Base-by-base conservation (phyloP, 1,140 invertebrate genomes). In the Drosophila triauraria region DNA sequence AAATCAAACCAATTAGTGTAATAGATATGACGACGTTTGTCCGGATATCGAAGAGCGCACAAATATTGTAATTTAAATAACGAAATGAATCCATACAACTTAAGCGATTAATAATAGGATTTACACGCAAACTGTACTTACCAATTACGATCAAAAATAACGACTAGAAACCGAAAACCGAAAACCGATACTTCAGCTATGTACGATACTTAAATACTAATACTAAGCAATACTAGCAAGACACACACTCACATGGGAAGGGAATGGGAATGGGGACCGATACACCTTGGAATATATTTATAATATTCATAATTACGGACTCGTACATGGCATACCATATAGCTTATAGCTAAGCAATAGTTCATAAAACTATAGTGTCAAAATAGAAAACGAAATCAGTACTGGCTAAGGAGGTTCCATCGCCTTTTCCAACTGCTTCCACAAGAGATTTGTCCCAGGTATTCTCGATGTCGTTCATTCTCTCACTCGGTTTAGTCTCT, bases 1-100 rank as follows among this genome's bases (percentile, higher is more conserved):
- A 74, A 56, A 56, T 69, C 59, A 77, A 83, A 71, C 35, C 47
- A 80, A 27, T 69, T 80, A 83, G 76, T 63, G 48, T 83, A 63
- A 56, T 77, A 88, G 67, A 76, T 82, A 86, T 10, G 71, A 57
- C 68, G 48, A 78, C 53, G 72, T 54, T 72, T 57, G 79, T 72
- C 51, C 79, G 75, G 46, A 87, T 82, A 87, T 80, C 81, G 76
- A 88, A 88, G 80, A 88, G 84, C 83, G 83, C 83, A 87, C 83
- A 87, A 87, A 83, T 88, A 87, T 60, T 86, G 80, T 86, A 86
- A 80, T 87, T 83, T 81, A 85, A 82, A 67, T 54, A 54, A 56
- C 20, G 59, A 75, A 69, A 70, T 50, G 50, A 87, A 87, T 88
- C 83, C 83, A 88, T 87, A 83, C 40, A 15, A 87, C 57, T 72